Evolutionary conservation across 2,113 vertebrate genomes (phyloP).

Genomic region (Chlorodrepanis virens): DNA sequence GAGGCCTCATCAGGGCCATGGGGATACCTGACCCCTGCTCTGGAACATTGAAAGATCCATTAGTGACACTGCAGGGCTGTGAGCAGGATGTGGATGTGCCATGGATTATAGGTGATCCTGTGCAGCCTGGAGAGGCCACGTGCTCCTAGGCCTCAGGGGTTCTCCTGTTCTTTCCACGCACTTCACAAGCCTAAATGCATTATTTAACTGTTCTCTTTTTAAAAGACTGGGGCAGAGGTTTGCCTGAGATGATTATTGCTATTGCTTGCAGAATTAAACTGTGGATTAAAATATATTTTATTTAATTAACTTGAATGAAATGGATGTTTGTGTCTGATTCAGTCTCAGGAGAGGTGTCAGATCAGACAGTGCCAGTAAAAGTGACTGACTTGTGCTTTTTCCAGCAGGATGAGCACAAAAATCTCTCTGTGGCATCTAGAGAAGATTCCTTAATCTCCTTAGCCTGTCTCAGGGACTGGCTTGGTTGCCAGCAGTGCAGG

Average conservation of each 20-base stretch:
- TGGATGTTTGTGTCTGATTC: background rate
- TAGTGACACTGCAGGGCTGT: background rate
- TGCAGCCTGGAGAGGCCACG: background rate
- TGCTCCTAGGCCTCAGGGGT: background rate
- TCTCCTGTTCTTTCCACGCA: background rate
- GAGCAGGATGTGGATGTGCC: background rate
- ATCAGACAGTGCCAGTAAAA: background rate
- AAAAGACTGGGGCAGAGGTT: background rate
- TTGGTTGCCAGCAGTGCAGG: background rate
- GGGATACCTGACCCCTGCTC: background rate
- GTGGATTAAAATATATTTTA: background rate
- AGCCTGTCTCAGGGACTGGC: background rate
- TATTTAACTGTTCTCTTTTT: background rate
- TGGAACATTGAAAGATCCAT: accelerated
- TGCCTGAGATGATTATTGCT: background rate
- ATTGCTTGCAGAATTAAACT: background rate
- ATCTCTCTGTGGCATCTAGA: background rate
- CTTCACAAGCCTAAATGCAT: background rate
- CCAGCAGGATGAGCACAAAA: background rate
- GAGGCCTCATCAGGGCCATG: background rate
- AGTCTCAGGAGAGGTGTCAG: background rate
- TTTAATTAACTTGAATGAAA: background rate
- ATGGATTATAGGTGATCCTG: background rate
- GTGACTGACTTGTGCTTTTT: background rate
- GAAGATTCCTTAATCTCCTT: background rate